Evolutionary conservation across 53 echinoderm and acorn worm species (phyloP).

Genomic region (Hippasteria phrygiana): DNA sequence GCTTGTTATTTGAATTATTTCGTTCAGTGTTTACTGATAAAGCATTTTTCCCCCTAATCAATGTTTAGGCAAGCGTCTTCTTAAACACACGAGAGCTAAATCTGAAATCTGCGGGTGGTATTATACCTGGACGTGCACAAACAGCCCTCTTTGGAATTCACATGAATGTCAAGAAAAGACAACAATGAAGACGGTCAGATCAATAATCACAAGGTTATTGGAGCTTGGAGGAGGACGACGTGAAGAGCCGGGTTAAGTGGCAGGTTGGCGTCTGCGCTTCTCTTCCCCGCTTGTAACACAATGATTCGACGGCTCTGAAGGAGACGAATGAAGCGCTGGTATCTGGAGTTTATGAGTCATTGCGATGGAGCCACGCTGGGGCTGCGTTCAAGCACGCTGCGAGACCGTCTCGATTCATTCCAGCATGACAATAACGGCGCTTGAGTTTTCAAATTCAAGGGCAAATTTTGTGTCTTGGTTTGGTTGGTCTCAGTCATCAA

Average conservation of each 20-base stretch:
- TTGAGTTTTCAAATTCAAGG: conserved; percentile 43
- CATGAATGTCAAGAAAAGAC: conserved; percentile 49
- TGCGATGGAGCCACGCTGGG: conserved; percentile 17
- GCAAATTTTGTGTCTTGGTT: conserved; percentile 15
- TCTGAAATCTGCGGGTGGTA: conserved; percentile 30
- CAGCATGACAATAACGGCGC: not conserved
- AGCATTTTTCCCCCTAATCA: not conserved
- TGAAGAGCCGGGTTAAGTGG: conserved; percentile 46
- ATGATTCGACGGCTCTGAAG: conserved; percentile 43
- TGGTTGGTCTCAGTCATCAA: not conserved
- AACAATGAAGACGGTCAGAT: conserved; percentile 47
- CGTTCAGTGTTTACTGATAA: not conserved
- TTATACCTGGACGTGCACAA: not conserved
- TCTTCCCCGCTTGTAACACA: conserved; percentile 15
- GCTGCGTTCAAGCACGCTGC: conserved; percentile 25
- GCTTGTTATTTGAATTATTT: conserved; percentile 15
- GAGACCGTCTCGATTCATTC: conserved; percentile 5
- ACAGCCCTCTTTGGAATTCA: conserved; percentile 22
- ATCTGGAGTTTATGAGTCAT: conserved; percentile 53
- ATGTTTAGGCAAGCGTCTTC: not conserved
- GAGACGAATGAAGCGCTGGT: conserved; percentile 6
- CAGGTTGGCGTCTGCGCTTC: conserved; percentile 38
- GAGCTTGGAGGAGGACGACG: conserved; percentile 28
- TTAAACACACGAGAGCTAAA: not conserved
- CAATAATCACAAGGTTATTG: conserved; percentile 61